Base-by-base conservation (phyloP, 2,888 invertebrate genomes). In the Drosophila tanythrix region DNA sequence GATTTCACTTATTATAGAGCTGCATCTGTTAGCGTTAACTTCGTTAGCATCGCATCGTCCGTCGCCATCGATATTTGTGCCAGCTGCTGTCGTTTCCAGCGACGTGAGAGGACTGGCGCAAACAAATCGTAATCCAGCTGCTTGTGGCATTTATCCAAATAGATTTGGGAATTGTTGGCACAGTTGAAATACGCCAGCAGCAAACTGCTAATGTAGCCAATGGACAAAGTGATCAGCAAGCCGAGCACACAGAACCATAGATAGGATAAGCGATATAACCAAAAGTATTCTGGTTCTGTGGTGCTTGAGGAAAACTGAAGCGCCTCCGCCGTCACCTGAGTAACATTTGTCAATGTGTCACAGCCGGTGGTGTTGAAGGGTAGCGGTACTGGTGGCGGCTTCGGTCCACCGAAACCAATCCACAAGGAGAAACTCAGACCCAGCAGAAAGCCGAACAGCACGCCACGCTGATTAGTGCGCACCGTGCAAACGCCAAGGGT, bases 351-450 rank as follows among this genome's bases (percentile, higher is more conserved):
- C 0, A 50, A 3, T 6, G 46, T 15, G 8, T 56, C 68, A 81
- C 96, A 97, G 31, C 95, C 95, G 4, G 94, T 94, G 0, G 94
- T 94, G 48, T 94, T 94, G 4, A 95, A 93, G 0, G 95, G 94
- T 48, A 97, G 90, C 51, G 92, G 93, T 11, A 92, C 91, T 2
- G 94, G 91, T 0, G 93, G 90, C 0, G 96, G 96, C 79, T 96
- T 96, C 0, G 97, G 96, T 1, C 95, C 95, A 0, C 97, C 97
- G 91, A 98, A 97, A 58, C 97, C 97, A 82, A 98, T 95, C 96
- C 97, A 97, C 52, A 97, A 94, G 1, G 96, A 95, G 68, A 97
- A 92, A 0, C 94, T 90, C 66, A 98, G 94, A 0, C 97, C 96
- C 13, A 93, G 84, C 0, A 95, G 60, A 8, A 97, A 93, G 0